Evolutionary conservation across 2,888 invertebrate genomes (phyloP).

Genomic region (Schrankia costaestrigalis): DNA sequence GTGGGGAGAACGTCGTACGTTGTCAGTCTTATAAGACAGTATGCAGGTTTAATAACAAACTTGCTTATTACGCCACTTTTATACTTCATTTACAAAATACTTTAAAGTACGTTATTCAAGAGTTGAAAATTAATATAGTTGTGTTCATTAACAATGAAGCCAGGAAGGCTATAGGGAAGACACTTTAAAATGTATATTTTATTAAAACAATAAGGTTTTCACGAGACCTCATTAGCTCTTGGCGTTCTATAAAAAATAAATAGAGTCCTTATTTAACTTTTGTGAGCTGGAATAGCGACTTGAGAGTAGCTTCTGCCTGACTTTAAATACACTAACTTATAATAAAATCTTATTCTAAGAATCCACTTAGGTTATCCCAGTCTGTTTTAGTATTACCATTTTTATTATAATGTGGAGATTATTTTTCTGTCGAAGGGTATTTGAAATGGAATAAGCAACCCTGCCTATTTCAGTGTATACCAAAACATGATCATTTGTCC

Average conservation of each 20-base stretch:
- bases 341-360: conserved; percentile 2
- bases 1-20: conserved; percentile 17
- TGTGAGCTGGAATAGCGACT: background rate
- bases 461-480: too few species aligned
- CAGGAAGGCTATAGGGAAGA: background rate
- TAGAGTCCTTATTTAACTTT: conserved; percentile 3
- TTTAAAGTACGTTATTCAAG: too few species aligned
- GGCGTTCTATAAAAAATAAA: conserved; percentile 1
- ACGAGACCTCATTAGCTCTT: background rate
- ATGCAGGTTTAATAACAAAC: too few species aligned
- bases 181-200: background rate
- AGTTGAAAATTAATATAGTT: too few species aligned
- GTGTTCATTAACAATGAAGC: too few species aligned
- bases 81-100: too few species aligned
- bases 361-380: background rate
- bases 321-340: conserved; percentile 2
- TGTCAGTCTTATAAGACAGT: conserved; percentile 9
- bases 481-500: too few species aligned
- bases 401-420: background rate
- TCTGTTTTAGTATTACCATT: conserved; percentile 1
- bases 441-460: too few species aligned
- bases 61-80: too few species aligned
- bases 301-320: conserved; percentile 1
- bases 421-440: background rate
- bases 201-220: background rate